These are phyloP conservation scores for Onthophagus taurus DNA, from an alignment of 1,140 invertebrate species.

Conservation along the genomic window DNA sequence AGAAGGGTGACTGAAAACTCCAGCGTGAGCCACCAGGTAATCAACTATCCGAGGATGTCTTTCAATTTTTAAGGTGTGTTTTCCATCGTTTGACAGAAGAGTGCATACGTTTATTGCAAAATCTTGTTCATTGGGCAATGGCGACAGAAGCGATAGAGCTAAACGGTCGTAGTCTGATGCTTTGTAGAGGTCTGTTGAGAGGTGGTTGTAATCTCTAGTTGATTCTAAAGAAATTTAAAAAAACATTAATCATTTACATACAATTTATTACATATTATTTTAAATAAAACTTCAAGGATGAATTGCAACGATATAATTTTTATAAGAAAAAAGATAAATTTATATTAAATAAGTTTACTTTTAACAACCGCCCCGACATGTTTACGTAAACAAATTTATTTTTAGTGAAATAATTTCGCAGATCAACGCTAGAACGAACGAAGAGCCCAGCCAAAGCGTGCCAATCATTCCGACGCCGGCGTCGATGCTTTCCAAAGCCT, in stretches of 20 bases:
- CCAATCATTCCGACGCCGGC: no score
- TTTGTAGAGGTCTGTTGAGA: slow-evolving; percentile 63
- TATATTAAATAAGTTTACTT: no score
- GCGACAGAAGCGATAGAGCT: slow-evolving; percentile 80
- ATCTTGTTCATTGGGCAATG: slow-evolving; percentile 96
- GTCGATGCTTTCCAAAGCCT: no score
- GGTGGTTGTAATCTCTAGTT: slow-evolving; percentile 52
- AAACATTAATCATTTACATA: not conserved
- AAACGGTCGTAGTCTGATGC: slow-evolving; percentile 80
- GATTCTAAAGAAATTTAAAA: slow-evolving; percentile 46
- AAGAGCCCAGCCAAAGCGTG: no score
- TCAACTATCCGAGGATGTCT: slow-evolving; percentile 78
- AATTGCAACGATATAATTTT: no score
- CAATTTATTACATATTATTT: no score
- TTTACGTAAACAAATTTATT: no score
- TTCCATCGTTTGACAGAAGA: slow-evolving; percentile 86
- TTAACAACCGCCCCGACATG: no score
- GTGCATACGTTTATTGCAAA: slow-evolving; percentile 97
- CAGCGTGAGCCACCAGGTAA: slow-evolving; percentile 85
- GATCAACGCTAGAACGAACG: no score
- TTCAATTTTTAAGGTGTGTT: slow-evolving; percentile 73
- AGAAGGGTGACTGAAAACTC: slow-evolving; percentile 78
- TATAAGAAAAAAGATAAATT: no score
- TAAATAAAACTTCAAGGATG: no score
- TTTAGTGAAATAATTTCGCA: no score